Evolutionary conservation across 2,797 vertebrate species (phyloP).

Genomic region (Psittacula echo): DNA sequence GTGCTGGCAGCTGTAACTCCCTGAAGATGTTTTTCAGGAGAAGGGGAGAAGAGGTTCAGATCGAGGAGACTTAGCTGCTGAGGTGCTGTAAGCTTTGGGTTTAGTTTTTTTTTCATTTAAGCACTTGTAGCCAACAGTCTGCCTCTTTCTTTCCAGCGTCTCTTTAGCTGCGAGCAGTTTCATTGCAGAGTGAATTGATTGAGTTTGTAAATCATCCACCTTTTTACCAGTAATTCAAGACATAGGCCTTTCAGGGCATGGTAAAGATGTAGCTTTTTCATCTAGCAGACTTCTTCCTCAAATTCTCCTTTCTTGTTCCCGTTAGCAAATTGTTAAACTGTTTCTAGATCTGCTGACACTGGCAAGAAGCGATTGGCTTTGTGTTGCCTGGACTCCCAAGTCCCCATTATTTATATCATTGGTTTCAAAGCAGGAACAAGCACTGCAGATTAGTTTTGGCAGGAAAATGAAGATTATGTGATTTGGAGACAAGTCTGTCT

Average conservation of each 20-base stretch:
- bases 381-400: background rate
- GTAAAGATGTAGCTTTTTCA: background rate
- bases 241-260: background rate
- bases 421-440: background rate
- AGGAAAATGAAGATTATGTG: background rate
- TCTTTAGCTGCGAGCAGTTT: background rate
- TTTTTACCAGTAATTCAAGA: background rate
- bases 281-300: background rate
- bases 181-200: background rate
- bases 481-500: background rate
- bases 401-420: background rate
- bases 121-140: background rate
- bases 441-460: background rate
- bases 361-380: background rate
- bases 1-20: constrained; percentile 7
- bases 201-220: background rate
- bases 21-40: background rate
- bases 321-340: background rate
- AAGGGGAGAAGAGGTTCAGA: background rate
- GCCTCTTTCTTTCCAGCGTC: background rate
- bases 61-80: background rate
- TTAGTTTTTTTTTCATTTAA: background rate
- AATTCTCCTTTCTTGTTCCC: background rate
- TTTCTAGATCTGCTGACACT: background rate
- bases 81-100: background rate